Evolutionary conservation across 2,888 invertebrate species (phyloP).

Genomic region (Caenorhabditis auriculariae): DNA sequence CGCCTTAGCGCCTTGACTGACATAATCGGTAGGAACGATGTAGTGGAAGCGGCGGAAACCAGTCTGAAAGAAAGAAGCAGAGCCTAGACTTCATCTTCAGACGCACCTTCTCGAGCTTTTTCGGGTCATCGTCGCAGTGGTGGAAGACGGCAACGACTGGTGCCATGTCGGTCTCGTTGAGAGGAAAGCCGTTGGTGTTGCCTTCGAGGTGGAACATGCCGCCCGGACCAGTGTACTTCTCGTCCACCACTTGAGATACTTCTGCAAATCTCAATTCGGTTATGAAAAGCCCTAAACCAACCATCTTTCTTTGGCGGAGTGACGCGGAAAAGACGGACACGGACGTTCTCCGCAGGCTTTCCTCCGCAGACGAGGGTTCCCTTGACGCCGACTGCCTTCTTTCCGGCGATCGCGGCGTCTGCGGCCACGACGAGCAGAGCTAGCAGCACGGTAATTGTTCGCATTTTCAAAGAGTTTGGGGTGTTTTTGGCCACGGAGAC

Average conservation of each 20-base stretch:
- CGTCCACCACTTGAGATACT: slow-evolving; percentile 36
- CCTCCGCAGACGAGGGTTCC: slow-evolving; percentile 43
- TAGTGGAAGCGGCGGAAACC: slow-evolving; percentile 44
- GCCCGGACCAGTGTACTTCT: slow-evolving; percentile 26
- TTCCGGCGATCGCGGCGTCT: slow-evolving; percentile 12
- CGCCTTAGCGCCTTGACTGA: slow-evolving; percentile 42
- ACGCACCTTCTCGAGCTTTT: slow-evolving; percentile 40
- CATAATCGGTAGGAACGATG: slow-evolving; percentile 34
- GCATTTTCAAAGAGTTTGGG: too few species aligned
- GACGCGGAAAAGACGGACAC: slow-evolving; percentile 41
- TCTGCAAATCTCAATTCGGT: slow-evolving; percentile 18
- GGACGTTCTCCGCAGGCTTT: slow-evolving; percentile 36
- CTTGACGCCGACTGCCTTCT: slow-evolving; percentile 29
- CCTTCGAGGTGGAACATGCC: slow-evolving; percentile 49
- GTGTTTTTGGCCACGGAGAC: too few species aligned
- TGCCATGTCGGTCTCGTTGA: slow-evolving; percentile 40
- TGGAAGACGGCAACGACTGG: slow-evolving; percentile 41
- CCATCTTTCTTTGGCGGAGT: slow-evolving; percentile 38
- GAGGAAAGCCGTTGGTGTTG: slow-evolving; percentile 42
- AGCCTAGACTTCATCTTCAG: not conserved
- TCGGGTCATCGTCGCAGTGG: slow-evolving; percentile 40
- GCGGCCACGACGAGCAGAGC: not conserved
- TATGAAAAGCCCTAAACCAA: slow-evolving; percentile 5
- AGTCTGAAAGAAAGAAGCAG: slow-evolving; percentile 18
- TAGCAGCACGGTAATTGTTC: not conserved